Base-by-base conservation (phyloP, 2,888 invertebrate genomes). In the Slavum lentiscoides region DNA sequence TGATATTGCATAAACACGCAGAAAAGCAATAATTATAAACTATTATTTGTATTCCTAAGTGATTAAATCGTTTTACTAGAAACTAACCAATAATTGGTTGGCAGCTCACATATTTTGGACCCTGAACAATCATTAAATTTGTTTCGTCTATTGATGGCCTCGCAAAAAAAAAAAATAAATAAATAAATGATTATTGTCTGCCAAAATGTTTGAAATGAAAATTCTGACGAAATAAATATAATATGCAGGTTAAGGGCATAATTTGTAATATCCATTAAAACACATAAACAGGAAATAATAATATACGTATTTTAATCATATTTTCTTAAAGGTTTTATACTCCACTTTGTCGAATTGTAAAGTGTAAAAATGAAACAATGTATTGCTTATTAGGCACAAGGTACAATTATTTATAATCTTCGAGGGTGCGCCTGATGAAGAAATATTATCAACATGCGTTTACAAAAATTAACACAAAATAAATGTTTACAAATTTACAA, bases 71-170 rank as follows among this genome's bases (percentile, higher is more conserved):
- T 67, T 75, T n/a, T 49, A 59, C 4, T 49, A 30, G 59, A 68
- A 59, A 49, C n/a, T 49, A 19, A 59, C 15, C 19, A 59, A 75
- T 77, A 23, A 70, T 55, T 64, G n/a, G 64, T 80, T 80, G 80
- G 80, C 80, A 80, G 39, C 55, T 64, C 17, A 3, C 3, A 80
- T 43, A 15, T 72, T 39, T 21, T 43, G 66, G 72, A 66, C 80
- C 80, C 64, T 72, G 72, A 66, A 39, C 64, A 80, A 64, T 64
- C 37, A 21, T 53, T 72, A 66, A 15, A 37, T 15, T 21, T 43
- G 23, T 19, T 23, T 49, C 59, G 21, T 43, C 37, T 80, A 66
- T 58, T 58, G 19, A 11, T 55, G 30, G 9, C 72, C 64, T 72
- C 55, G 64, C 17, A 17, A 55, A 62, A 68, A 68, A 67, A 75